Evolutionary conservation across 2,888 invertebrate genomes (phyloP), one percentile per base, ranked within the genome.

Genomic region (Nemapogon koenigi): DNA sequence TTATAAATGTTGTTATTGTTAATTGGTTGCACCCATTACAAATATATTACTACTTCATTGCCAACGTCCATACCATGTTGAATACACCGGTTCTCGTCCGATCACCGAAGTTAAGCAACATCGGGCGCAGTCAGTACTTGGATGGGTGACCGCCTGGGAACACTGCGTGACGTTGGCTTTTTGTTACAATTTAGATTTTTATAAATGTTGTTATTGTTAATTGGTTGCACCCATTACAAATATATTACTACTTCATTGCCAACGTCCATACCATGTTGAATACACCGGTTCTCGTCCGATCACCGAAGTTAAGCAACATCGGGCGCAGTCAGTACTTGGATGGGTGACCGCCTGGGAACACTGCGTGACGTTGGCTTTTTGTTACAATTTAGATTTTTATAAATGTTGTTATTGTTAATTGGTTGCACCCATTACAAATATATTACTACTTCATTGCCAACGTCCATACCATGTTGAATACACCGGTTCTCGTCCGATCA

Each of bases 81-180:
- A 46, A 45, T 25, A 40, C 43, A 47, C 46, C 42, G 46, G 46
- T 47, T 45, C 44, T 44, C 44, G 42, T 44, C 47, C 46, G 42
- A 46, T 47, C 47, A 45, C 47, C 44, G 46, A 46, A 46, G 43
- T 36, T 43, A 47, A 45, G 42, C 45, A 47, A 46, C 45, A 41
- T 48, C 46, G 44, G 48, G 48, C 46, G 44, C 40, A 45, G 46
- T 45, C 44, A 48, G 48, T 48, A 47, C 44, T 48, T 48, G 46
- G 48, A 48, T 46, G 48, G 48, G 48, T 48, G 46, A 48, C 47
- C 46, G 47, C 45, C 44, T 48, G 47, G 47, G 48, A 49, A 49
- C 46, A 47, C 47, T 45, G 39, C 41, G 45, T 43, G 46, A 26
- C 42, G 48, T 48, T 46, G 45, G 45, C 46, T 42, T 46, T 44